Base-by-base conservation (phyloP, 2,888 invertebrate species). In the Amphipyra tragopoginis region DNA sequence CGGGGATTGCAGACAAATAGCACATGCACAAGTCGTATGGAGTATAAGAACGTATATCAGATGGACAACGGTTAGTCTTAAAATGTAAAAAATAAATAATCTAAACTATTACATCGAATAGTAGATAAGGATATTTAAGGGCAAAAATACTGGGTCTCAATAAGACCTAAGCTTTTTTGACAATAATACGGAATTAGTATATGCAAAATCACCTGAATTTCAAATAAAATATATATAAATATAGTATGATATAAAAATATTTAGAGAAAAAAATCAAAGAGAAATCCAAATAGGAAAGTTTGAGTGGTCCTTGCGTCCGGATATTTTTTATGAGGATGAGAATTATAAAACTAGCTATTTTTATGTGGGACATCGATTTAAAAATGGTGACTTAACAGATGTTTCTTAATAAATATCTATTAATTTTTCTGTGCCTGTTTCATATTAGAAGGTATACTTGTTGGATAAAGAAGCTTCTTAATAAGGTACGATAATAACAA, bases 271-370 rank as follows among this genome's bases (percentile, higher is more conserved):
- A 84, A 82, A 81, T 82, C 83, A 47, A 84, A 81, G 84, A 87
- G 80, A 84, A 86, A 84, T 86, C 80, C 83, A 86, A 89, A 90
- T 95, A 96, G 96, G 96, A 96, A 96, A 95, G 92, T 96, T 97
- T 97, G 97, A 97, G 96, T 96, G 97, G 97, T 97, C 97, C 97
- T 97, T 97, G 96, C 96, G 96, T 92, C 88, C 89, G 89, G 85
- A 85, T 87, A 75, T 58, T 57, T 68, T 80, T 77, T 82, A 77
- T 80, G 71, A 73, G 80, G 69, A 75, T 79, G 72, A 80, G 65
- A 76, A 73, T 71, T 70, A 70, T 64, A 57, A 62, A 65, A 66
- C 59, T 65, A 66, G 65, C 55, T 68, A 66, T 71, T 67, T 65
- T 59, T 62, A 61, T 64, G 61, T 65, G 76, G 77, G 80, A 53